Evolutionary conservation across 1,140 invertebrate genomes (phyloP).

Genomic region (Anoplolepis gracilipes): DNA sequence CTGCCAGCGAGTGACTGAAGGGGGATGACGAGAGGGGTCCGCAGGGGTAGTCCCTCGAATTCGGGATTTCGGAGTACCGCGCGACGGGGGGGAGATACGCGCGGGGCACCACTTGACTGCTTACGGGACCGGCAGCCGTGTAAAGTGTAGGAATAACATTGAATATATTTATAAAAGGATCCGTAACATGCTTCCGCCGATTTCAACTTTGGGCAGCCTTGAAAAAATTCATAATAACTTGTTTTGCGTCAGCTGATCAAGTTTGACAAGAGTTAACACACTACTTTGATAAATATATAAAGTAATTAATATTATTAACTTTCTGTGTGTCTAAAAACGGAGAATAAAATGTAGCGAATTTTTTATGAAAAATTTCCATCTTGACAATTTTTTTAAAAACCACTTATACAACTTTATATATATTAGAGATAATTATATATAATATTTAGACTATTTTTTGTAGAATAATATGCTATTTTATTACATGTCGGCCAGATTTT

Average conservation of each 20-base stretch:
- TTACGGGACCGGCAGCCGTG: slow-evolving; percentile 72
- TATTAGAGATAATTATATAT: too few species aligned
- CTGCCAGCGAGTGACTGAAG: slow-evolving; percentile 79
- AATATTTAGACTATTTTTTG: neutral
- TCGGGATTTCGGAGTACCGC: slow-evolving; percentile 59
- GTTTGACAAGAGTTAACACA: neutral
- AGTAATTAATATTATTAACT: neutral
- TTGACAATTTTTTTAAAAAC: neutral
- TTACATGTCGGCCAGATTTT: slow-evolving; percentile 23
- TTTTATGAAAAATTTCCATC: neutral
- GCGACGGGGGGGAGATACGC: slow-evolving; percentile 55
- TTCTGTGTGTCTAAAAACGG: neutral
- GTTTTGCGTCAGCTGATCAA: neutral
- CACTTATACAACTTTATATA: neutral
- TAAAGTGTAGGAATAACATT: slow-evolving; percentile 82
- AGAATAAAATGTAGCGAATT: neutral
- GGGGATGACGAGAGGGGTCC: slow-evolving; percentile 48
- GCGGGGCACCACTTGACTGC: slow-evolving; percentile 80
- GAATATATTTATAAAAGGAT: slow-evolving; percentile 70
- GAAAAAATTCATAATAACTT: neutral
- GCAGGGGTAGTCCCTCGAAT: slow-evolving; percentile 46
- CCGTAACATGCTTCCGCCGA: neutral
- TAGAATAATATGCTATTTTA: slow-evolving; percentile 11
- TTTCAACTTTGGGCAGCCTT: neutral
- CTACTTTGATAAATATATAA: neutral